Base-by-base conservation (phyloP, 1,140 invertebrate genomes). In the Eumeta japonica region DNA sequence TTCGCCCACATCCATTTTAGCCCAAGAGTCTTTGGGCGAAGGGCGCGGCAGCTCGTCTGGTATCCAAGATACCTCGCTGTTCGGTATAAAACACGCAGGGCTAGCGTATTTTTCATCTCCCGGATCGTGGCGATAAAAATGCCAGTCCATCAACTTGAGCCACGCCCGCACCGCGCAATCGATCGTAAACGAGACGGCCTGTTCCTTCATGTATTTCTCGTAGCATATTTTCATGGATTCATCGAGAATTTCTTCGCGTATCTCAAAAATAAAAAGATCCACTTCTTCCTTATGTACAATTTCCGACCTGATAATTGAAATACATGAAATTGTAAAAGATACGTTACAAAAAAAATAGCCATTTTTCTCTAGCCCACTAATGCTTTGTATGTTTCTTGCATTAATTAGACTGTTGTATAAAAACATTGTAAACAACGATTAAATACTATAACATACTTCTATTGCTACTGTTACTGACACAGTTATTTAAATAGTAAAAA, bases 171-270 rank as follows among this genome's bases (percentile, higher is more conserved):
- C 56, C 0, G 73, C 62, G 30, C 70, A 74, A 38, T 70, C 52
- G 0, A 48, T 62, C 1, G 68, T 62, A 43, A 75, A 75, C 7
- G 51, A 19, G 0, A 56, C 32, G 1, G 39, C 62, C 34, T 73
- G 66, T n/a, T 43, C 52, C 24, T 62, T 52, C 63, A 76, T 70
- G 24, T 75, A 73, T 2, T 44, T 45, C 10, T 48, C 43, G 33
- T 71, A 64, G 27, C 53, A 54, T 9, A 65, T 55, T 2, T 45
- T 39, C 10, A 75, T 38, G 0, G 59, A 62, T 0, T 40, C 49
- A 28, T 72, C 63, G n/a, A 76, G 9, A 9, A 76, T 58, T 27
- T 75, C 72, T 34, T 71, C 68, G 0, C 67, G 55, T 10, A 75
- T 55, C n/a, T 67, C 61, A 9, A 62, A 55, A 10, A 71, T 54